phyloP scores from a whole-genome alignment of 2,113 vertebrate species.

The Eublepharis macularius region DNA sequence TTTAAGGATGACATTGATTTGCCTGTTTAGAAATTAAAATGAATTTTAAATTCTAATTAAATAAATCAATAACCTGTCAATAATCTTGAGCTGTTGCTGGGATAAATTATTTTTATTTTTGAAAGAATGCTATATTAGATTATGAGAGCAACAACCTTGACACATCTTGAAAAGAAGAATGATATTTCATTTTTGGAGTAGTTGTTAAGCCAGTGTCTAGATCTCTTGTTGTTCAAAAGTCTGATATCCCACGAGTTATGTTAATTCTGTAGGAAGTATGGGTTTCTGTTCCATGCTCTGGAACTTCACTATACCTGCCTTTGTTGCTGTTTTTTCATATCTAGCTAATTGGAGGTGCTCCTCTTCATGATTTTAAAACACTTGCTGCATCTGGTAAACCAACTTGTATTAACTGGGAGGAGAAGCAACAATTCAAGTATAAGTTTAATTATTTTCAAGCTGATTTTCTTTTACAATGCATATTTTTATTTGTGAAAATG shows the following conservation, averaged over 20 bases:
- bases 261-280: constrained; percentile 61
- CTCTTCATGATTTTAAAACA: constrained; percentile 40
- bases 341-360: constrained; percentile 62
- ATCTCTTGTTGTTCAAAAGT: constrained; percentile 62
- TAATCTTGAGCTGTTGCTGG: too few relatives aligned
- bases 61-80: too few relatives aligned
- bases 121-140: too few relatives aligned
- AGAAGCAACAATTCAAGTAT: constrained; percentile 35
- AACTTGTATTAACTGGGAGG: constrained; percentile 51
- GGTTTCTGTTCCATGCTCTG: constrained; percentile 63
- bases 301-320: constrained; percentile 63
- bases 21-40: too few relatives aligned
- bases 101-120: too few relatives aligned
- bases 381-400: constrained; percentile 47
- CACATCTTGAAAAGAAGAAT: background rate
- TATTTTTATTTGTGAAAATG: background rate
- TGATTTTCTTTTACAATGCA: constrained; percentile 34
- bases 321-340: constrained; percentile 54
- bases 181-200: constrained; percentile 60
- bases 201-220: constrained; percentile 70
- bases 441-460: constrained; percentile 52
- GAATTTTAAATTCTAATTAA: too few relatives aligned
- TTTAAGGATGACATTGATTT: too few relatives aligned
- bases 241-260: constrained; percentile 62
- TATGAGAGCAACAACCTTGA: background rate